Conservation (phyloP, 2,113 vertebrate genomes). For the Seriola aureovittata region DNA sequence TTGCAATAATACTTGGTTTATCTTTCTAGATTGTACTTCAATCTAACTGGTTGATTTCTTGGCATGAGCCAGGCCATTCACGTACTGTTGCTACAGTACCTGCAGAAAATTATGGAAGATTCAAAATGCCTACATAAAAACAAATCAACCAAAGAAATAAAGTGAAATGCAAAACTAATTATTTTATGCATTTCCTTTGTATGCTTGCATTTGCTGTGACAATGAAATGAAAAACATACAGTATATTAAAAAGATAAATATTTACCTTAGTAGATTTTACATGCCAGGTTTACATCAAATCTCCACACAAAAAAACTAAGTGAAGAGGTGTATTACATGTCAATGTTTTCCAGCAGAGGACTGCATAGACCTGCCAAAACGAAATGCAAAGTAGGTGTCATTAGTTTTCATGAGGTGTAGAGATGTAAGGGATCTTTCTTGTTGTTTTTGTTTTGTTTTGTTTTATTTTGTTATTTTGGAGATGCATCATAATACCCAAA, state of each 20-base stretch:
- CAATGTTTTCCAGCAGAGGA: neutral
- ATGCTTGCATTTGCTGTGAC: neutral
- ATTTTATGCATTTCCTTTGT: neutral
- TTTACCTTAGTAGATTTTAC: neutral
- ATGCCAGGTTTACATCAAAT: slow-evolving; percentile 1
- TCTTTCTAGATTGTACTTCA: neutral
- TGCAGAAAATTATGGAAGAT: neutral
- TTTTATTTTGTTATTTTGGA: neutral
- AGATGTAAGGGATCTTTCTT: neutral
- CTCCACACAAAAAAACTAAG: neutral
- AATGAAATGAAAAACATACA: too few relatives aligned
- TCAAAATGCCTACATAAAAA: neutral
- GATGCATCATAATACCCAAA: neutral
- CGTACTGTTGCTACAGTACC: neutral
- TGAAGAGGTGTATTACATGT: neutral
- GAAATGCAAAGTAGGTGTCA: neutral
- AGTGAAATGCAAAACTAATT: neutral
- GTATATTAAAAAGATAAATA: too few relatives aligned
- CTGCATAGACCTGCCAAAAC: neutral
- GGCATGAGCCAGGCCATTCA: neutral
- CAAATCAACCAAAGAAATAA: neutral
- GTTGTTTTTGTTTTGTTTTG: too few relatives aligned
- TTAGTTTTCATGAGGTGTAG: neutral
- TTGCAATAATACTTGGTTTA: neutral
- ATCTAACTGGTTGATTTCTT: neutral